Conservation (phyloP, 2,113 vertebrate genomes). For the Vulpes ferrilata region DNA sequence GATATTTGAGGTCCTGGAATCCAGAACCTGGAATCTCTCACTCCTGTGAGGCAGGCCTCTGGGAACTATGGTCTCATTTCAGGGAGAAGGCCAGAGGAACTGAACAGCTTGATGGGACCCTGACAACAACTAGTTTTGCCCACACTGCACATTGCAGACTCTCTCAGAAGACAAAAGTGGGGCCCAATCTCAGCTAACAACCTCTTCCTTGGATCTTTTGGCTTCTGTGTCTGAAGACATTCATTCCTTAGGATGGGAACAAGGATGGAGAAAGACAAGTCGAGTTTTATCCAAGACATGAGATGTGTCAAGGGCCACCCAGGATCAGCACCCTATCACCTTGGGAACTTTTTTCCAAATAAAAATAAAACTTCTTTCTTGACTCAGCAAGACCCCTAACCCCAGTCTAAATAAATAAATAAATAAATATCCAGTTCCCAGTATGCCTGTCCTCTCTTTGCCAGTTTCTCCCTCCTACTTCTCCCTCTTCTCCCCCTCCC, state of each 20-base stretch:
- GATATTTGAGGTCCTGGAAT: background rate
- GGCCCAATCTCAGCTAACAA: background rate
- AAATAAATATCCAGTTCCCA: background rate
- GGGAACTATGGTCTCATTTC: background rate
- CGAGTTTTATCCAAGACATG: background rate
- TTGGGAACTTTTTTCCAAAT: conserved; percentile 32
- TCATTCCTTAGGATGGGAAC: background rate
- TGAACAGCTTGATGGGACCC: no score
- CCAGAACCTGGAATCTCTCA: background rate
- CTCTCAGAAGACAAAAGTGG: background rate
- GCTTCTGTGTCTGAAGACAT: background rate
- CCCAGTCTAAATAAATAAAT: background rate
- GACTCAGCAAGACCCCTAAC: background rate
- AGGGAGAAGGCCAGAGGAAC: background rate
- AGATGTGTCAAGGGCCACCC: background rate
- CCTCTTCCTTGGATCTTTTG: background rate
- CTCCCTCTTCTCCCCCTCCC: background rate
- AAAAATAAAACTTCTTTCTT: conserved; percentile 24
- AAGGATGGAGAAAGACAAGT: background rate
- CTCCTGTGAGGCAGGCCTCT: background rate
- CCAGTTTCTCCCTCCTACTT: background rate
- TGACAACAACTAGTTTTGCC: background rate
- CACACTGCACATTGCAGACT: background rate
- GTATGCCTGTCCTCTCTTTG: background rate
- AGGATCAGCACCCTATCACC: background rate